Evolutionary conservation across 2,797 vertebrate genomes (phyloP), one percentile per base, ranked within the genome.

Genomic region (Micropoecilia bifurca): DNA sequence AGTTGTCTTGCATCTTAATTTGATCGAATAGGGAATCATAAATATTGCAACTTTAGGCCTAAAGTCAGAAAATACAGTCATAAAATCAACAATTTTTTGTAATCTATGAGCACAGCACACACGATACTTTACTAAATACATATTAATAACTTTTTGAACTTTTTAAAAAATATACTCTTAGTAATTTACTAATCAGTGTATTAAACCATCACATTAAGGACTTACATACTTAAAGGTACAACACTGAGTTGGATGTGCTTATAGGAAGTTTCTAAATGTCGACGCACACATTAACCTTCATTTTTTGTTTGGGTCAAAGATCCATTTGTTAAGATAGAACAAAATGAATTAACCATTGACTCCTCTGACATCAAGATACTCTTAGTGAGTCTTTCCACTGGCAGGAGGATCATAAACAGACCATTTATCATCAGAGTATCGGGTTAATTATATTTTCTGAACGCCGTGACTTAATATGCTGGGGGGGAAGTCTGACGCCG

Each of bases 361-460:
- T 45, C 46, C 69, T 77, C 41, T 82, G 74, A 81, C 77, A 57
- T 72, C 71, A 53, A 84, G 77, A 84, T 50, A 78, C 47, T 75
- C 46, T 86, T 74, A 90, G 85, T 82, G 69, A 74, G 53, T 76
- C n/a, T 78, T 79, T 84, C 83, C 61, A 74, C 72, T 80, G 68
- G 71, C 80, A 76, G 46, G 20, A 76, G 61, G 80, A 75, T 73
- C 41, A 79, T 82, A 85, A 90, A 89, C 79, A 80, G 75, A 66
- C 71, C 78, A 83, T 92, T 91, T 86, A 87, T 87, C 87, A 77
- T 74, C 69, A 30, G 73, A 80, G 79, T 82, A 87, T 86, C 87
- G 85, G 81, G 90, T 91, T 83, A 91, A 50, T 81, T 83, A 84
- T 83, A 87, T 89, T 90, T 85, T 89, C 82, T 76, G 69, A 79